Percentiles rank a stretch among this genome's conserved stretches.
phyloP scores from a whole-genome alignment of 2,797 vertebrate species.

The Pitangus sulphuratus region DNA sequence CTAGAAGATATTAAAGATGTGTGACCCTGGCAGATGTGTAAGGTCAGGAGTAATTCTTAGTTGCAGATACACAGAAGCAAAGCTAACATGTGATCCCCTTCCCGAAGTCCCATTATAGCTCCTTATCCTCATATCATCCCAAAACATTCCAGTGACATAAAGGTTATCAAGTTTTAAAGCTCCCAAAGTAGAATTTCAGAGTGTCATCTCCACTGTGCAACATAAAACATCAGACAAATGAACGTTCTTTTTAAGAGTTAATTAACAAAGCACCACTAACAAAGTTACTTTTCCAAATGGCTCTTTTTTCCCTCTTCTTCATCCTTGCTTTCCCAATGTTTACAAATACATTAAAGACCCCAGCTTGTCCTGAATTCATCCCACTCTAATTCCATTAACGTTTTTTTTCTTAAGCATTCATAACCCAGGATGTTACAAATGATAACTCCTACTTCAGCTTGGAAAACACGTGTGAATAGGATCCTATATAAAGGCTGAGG shows the following conservation, averaged over 20 bases:
- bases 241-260: not conserved
- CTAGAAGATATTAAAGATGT: not conserved
- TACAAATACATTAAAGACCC: not conserved
- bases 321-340: not conserved
- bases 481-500: not conserved
- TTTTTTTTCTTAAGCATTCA: not conserved
- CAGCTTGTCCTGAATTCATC: rapidly evolving
- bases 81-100: not conserved
- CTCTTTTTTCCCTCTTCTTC: not conserved
- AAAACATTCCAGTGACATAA: not conserved
- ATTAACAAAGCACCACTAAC: not conserved
- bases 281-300: not conserved
- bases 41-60: not conserved
- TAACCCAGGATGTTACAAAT: not conserved
- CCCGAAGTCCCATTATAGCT: not conserved
- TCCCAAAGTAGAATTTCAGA: not conserved
- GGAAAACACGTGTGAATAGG: not conserved
- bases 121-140: rapidly evolving
- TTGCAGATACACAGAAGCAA: not conserved
- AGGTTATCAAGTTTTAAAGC: not conserved
- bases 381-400: not conserved
- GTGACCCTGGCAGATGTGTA: not conserved
- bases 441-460: not conserved
- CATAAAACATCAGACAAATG: rapidly evolving
- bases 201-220: not conserved